Conservation (phyloP, 64 coral and sea anemone genomes). For the Platygyra sinensis region DNA sequence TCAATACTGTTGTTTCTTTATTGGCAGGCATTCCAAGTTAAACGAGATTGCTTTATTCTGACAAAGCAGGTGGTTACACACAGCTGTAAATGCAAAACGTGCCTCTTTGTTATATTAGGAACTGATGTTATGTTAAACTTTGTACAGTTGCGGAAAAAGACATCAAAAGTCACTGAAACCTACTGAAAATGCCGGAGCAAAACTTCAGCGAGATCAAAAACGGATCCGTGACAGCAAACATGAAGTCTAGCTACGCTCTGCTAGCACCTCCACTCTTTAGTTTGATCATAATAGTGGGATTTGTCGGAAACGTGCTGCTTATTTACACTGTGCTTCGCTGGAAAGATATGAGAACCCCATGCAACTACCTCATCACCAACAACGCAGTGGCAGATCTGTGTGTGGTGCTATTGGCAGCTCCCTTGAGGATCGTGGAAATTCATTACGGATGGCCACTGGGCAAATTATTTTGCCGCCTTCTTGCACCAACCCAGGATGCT, state of each 20-base stretch:
- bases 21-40: neutral
- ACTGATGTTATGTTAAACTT: neutral
- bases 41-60: neutral
- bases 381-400: slow-evolving; percentile 79
- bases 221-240: neutral
- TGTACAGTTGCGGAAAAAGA: too few species aligned
- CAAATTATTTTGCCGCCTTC: slow-evolving; percentile 34
- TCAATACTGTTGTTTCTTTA: neutral
- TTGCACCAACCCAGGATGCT: slow-evolving; percentile 73
- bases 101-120: neutral
- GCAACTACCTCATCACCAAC: slow-evolving; percentile 86
- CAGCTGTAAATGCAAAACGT: neutral
- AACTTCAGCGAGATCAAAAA: neutral
- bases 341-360: slow-evolving; percentile 73
- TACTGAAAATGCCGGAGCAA: neutral
- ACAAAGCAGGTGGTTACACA: slow-evolving; percentile 21
- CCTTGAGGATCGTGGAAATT: slow-evolving; percentile 50
- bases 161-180: neutral
- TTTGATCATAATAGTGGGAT: slow-evolving; percentile 50
- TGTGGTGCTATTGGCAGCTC: slow-evolving; percentile 56
- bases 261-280: slow-evolving; percentile 56
- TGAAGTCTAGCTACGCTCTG: neutral
- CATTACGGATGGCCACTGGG: slow-evolving; percentile 76
- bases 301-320: slow-evolving; percentile 63
- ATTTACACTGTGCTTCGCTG: slow-evolving; percentile 74